phyloP scores from a whole-genome alignment of 2,113 vertebrate genomes.

The Phalacrocorax pelagicus region DNA sequence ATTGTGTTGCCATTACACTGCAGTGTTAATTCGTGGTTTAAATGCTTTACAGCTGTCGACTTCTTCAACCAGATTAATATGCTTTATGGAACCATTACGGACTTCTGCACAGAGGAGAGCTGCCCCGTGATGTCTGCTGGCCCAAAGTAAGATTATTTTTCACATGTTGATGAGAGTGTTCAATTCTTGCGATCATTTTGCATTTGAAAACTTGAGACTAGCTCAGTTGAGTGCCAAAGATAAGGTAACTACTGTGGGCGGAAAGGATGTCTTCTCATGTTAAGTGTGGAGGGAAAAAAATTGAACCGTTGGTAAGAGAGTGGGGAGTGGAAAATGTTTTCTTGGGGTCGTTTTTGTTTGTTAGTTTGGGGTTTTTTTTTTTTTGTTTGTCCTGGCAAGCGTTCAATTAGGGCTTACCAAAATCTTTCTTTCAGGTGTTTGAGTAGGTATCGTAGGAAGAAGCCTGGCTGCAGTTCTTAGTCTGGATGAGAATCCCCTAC shows the following conservation, averaged over 20 bases:
- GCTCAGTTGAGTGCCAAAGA: background rate
- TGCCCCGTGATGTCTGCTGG: constrained; percentile 88
- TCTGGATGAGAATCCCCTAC: background rate
- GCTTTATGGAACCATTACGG: constrained; percentile 88
- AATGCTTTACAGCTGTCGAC: constrained; percentile 80
- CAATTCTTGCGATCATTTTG: background rate
- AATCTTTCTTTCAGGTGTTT: background rate
- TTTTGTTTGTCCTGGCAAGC: background rate
- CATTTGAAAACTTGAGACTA: background rate
- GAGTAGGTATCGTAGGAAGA: background rate
- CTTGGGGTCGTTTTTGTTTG: background rate
- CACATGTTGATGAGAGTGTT: fast-evolving
- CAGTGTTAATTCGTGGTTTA: background rate
- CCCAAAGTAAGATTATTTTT: constrained; percentile 78
- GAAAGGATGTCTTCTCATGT: background rate
- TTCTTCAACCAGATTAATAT: constrained; percentile 93
- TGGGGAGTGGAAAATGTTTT: background rate
- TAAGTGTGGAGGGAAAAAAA: background rate
- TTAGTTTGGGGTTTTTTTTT: background rate
- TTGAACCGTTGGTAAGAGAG: background rate
- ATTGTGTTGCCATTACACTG: background rate
- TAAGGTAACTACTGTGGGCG: background rate
- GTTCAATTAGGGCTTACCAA: background rate
- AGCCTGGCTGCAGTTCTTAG: background rate
- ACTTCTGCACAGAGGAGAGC: constrained; percentile 88